Evolutionary conservation across 2,888 invertebrate species (phyloP), one percentile per base, ranked within the genome.

Genomic region (Smittia sp.): DNA sequence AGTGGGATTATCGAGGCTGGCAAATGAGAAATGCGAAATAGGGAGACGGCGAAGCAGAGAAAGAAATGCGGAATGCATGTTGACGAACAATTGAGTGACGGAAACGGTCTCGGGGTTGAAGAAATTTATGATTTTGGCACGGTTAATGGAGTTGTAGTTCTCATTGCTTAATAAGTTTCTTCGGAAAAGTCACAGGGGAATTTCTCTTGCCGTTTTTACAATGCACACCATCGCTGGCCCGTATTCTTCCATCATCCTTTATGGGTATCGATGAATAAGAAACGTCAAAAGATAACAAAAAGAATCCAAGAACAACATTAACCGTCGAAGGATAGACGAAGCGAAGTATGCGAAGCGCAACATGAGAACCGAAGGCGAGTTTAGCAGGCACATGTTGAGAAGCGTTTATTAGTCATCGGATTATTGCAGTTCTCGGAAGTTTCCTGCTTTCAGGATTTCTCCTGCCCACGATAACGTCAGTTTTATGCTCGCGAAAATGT

Each of bases 41-140:
- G 66, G 38, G 65, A 65, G 25, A 63, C 20, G 22, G 27, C 63
- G 63, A 63, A 9, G 24, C 20, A 63, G n/a, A 13, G 24, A 11
- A n/a, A 38, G 65, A 65, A 65, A 65, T 65, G 63, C 27, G 38
- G 39, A 66, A 32, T 66, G 66, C 66, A 68, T 68, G 54, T 69
- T 69, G 69, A 69, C 69, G 69, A 69, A 69, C 52, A 52, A 69
- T 69, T 69, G 69, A 69, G 52, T 68, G 68, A 68, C 68, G 68
- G 68, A 68, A 68, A 68, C 46, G 41, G 41, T 24, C 18, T 58
- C 58, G 18, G 58, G 58, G 22, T 58, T 13, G 25, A 15, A 25
- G 15, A 20, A 69, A 69, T 69, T 69, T 69, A 69, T 54, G 69
- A 69, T 69, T 69, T 69, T 69, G 54, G 69, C 69, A 69, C 69